Conservation (phyloP, 2,888 invertebrate genomes). For the Lithophane socia region DNA sequence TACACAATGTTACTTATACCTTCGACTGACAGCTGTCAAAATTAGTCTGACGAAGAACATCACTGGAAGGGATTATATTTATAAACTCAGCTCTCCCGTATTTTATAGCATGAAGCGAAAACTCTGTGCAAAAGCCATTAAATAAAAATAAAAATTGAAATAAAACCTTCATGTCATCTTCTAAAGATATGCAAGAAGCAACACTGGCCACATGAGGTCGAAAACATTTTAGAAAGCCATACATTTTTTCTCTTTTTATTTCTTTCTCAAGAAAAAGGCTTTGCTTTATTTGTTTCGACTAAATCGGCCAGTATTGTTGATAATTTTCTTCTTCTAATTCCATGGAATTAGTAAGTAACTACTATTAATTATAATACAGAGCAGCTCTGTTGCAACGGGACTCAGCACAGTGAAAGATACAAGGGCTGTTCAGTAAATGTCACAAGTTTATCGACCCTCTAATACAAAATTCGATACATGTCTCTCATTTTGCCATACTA, state of each 20-base stretch:
- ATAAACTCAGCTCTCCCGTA: no score
- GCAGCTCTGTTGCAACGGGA: neutral
- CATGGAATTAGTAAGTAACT: no score
- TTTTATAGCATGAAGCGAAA: neutral
- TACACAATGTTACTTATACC: no score
- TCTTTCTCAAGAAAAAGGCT: neutral
- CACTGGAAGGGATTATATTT: no score
- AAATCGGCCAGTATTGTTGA: neutral
- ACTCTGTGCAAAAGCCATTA: neutral
- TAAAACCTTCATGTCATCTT: constrained; percentile 14
- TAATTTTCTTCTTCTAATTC: neutral
- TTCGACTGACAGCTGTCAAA: no score
- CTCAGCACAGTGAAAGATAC: neutral
- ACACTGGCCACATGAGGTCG: neutral
- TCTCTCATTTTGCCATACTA: constrained; percentile 32
- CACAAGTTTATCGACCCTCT: constrained; percentile 25
- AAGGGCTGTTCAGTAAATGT: neutral
- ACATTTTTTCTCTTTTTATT: neutral
- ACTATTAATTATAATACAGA: neutral
- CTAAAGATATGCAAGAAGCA: neutral
- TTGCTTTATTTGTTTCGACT: neutral
- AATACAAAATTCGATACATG: constrained; percentile 40
- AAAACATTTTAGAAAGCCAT: constrained; percentile 9
- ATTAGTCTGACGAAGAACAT: no score
- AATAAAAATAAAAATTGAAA: neutral